phyloP scores from a whole-genome alignment of 2,888 invertebrate genomes.

The Apoda limacodes region DNA sequence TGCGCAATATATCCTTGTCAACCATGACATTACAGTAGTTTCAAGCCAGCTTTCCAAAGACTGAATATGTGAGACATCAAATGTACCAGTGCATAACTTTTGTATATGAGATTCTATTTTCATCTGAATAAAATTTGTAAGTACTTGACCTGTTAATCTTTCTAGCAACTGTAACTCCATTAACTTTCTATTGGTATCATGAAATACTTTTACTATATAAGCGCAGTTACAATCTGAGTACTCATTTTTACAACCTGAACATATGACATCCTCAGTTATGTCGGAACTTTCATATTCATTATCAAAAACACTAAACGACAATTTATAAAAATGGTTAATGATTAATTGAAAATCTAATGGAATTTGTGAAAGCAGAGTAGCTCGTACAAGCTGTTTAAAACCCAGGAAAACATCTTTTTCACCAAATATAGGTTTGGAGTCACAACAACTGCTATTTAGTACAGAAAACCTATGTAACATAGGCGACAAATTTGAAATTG shows the following conservation, averaged over 20 bases:
- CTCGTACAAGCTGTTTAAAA: constrained; percentile 74
- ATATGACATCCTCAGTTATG: constrained; percentile 72
- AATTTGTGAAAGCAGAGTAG: constrained; percentile 77
- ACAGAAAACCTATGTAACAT: constrained; percentile 67
- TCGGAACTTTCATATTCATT: constrained; percentile 60
- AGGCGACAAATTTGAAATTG: constrained; percentile 64
- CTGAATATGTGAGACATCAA: constrained; percentile 85
- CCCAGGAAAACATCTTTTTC: constrained; percentile 65
- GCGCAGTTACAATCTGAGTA: constrained; percentile 70
- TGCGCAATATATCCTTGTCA: constrained; percentile 82
- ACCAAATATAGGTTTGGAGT: constrained; percentile 61
- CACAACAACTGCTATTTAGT: constrained; percentile 54
- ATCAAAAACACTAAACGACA: constrained; percentile 80
- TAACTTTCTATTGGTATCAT: constrained; percentile 82
- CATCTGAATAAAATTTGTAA: constrained; percentile 85
- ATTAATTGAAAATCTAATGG: constrained; percentile 77
- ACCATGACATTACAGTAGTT: constrained; percentile 87
- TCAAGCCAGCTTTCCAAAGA: constrained; percentile 89
- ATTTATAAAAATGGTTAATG: constrained; percentile 80
- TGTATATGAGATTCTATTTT: constrained; percentile 88
- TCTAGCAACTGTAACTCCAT: constrained; percentile 83
- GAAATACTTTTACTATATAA: constrained; percentile 76
- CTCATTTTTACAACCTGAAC: constrained; percentile 80
- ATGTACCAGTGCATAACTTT: constrained; percentile 86
- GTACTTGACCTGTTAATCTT: constrained; percentile 84